Conservation (phyloP, 2,113 vertebrate genomes). For the Scomber scombrus region DNA sequence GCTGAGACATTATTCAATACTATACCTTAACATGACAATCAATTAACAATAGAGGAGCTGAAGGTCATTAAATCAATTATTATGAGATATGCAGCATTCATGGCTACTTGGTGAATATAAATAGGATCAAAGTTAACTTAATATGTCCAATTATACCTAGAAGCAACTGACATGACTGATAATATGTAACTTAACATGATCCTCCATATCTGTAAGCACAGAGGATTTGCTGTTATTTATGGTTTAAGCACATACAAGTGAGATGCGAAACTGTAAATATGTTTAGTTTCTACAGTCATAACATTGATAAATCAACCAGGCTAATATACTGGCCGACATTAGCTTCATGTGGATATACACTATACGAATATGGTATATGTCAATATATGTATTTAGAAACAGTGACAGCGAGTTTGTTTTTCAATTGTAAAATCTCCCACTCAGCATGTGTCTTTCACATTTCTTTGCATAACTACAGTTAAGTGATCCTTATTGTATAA, state of each 20-base stretch:
- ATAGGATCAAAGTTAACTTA: slow-evolving; percentile 38
- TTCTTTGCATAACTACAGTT: no score
- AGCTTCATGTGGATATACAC: not conserved
- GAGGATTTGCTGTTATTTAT: slow-evolving; percentile 2
- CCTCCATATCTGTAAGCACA: not conserved
- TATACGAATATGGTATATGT: not conserved
- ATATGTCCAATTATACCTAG: slow-evolving; percentile 30
- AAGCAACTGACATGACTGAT: slow-evolving; percentile 12
- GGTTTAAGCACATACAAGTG: not conserved
- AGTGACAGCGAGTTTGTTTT: no score
- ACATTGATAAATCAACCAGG: no score
- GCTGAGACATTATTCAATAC: slow-evolving; percentile 67
- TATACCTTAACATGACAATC: slow-evolving; percentile 70
- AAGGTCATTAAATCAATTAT: slow-evolving; percentile 69
- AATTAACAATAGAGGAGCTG: slow-evolving; percentile 62
- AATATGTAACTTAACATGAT: not conserved
- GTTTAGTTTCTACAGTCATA: not conserved
- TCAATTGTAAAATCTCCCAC: no score
- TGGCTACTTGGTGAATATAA: slow-evolving; percentile 46
- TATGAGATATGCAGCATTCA: slow-evolving; percentile 41
- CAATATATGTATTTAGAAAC: not conserved
- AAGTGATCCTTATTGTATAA: no score
- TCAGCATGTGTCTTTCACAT: no score
- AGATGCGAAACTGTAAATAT: not conserved
- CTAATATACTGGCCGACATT: no score